These are phyloP conservation scores for Brachypteracias leptosomus DNA, from an alignment of 2,113 vertebrate genomes.

Conservation along the genomic window DNA sequence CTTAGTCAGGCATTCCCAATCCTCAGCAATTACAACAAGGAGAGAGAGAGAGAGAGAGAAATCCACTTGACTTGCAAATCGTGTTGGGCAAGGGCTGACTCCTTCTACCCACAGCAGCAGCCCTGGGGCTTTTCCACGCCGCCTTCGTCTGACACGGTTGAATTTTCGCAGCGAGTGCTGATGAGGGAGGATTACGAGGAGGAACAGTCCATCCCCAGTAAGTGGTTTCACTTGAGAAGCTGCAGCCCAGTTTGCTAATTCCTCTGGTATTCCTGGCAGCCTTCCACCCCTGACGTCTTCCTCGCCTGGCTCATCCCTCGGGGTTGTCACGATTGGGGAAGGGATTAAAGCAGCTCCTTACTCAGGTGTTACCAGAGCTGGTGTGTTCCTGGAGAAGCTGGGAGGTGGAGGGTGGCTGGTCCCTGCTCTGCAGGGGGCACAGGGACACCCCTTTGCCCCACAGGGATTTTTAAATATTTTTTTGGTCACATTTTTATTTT, in stretches of 20 bases:
- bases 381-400: neutral
- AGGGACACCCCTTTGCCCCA: fast-evolving
- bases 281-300: neutral
- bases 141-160: neutral
- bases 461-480: fast-evolving
- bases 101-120: neutral
- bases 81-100: neutral
- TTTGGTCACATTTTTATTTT: neutral
- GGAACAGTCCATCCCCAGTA: neutral
- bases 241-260: neutral
- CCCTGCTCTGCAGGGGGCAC: too few relatives aligned
- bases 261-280: constrained; percentile 35
- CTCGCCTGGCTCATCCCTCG: neutral
- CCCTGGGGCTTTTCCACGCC: neutral
- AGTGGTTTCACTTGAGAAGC: neutral
- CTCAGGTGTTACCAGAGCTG: neutral
- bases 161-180: neutral
- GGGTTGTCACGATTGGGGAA: neutral
- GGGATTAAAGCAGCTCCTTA: neutral
- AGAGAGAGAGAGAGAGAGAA: neutral
- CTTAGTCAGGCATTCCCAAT: constrained; percentile 3
- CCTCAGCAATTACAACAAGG: neutral
- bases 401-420: neutral
- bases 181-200: neutral
- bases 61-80: constrained; percentile 7